A percentile compares a stretch with the other conserved stretches of the same genome.
phyloP scores from a whole-genome alignment of 2,113 vertebrate species.

The Proterorhinus semilunaris region DNA sequence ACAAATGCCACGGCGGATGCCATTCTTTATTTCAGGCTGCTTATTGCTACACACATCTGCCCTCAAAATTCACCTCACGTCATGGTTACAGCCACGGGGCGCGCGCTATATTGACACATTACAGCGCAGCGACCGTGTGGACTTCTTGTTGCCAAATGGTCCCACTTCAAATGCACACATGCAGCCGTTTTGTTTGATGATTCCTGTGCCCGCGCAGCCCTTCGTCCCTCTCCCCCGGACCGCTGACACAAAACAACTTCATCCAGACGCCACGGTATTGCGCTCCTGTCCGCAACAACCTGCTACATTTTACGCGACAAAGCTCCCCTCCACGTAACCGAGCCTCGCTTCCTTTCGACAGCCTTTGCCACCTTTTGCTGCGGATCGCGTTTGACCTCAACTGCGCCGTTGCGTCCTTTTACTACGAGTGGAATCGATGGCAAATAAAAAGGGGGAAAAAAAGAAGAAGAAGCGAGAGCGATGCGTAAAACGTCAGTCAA shows the following conservation, averaged over 20 bases:
- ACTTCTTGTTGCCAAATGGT: not conserved
- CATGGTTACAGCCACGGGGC: not conserved
- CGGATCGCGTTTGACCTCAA: not conserved
- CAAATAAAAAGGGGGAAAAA: not conserved
- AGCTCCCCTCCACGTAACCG: not conserved
- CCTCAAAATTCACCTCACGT: too few relatives aligned
- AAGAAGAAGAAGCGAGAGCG: not conserved
- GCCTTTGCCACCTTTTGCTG: not conserved
- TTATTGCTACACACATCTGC: too few relatives aligned
- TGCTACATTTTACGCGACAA: not conserved
- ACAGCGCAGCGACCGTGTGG: not conserved
- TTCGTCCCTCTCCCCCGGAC: not conserved
- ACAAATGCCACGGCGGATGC: not conserved
- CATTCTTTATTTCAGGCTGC: not conserved
- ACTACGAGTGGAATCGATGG: not conserved
- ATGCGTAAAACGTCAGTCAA: slow-evolving; percentile 19
- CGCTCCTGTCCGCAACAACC: slow-evolving; percentile 2
- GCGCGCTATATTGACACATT: not conserved
- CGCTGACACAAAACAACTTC: slow-evolving; percentile 13
- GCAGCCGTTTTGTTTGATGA: not conserved
- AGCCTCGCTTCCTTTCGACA: not conserved
- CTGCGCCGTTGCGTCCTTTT: not conserved
- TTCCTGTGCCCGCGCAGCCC: not conserved
- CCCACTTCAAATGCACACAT: too few relatives aligned
- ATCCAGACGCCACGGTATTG: not conserved